phyloP scores from a whole-genome alignment of 2,888 invertebrate species.

The Temnothorax ravouxi region DNA sequence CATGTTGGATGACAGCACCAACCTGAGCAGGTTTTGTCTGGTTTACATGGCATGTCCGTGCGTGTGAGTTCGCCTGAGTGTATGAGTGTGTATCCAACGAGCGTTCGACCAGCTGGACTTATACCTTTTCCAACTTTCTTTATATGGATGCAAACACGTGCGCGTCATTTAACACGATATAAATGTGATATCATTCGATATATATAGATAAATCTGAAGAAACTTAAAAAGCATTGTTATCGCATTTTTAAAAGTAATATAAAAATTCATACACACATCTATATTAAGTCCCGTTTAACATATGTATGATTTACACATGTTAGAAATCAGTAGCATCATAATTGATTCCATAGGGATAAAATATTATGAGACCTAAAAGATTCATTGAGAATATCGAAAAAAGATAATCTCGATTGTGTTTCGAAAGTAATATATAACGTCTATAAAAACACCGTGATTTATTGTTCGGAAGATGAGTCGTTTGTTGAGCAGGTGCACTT shows the following conservation, averaged over 20 bases:
- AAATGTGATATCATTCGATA: background rate
- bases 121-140: conserved; percentile 33
- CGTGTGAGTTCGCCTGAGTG: background rate
- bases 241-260: background rate
- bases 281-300: background rate
- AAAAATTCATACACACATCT: background rate
- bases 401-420: conserved; percentile 37
- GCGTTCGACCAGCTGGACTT: background rate
- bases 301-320: background rate
- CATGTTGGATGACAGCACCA: conserved; percentile 66
- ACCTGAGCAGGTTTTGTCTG: conserved; percentile 47
- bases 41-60: background rate
- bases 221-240: background rate
- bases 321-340: background rate
- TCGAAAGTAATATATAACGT: conserved; percentile 26
- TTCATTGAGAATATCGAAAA: conserved; percentile 18
- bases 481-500: conserved; percentile 68
- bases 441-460: conserved; percentile 55
- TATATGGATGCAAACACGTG: background rate
- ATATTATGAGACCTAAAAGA: conserved; percentile 9
- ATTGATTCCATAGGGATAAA: background rate
- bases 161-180: background rate
- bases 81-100: background rate
- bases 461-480: conserved; percentile 46
- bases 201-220: background rate